Conservation (phyloP, 2,797 vertebrate genomes). For the Danio kyathit region DNA sequence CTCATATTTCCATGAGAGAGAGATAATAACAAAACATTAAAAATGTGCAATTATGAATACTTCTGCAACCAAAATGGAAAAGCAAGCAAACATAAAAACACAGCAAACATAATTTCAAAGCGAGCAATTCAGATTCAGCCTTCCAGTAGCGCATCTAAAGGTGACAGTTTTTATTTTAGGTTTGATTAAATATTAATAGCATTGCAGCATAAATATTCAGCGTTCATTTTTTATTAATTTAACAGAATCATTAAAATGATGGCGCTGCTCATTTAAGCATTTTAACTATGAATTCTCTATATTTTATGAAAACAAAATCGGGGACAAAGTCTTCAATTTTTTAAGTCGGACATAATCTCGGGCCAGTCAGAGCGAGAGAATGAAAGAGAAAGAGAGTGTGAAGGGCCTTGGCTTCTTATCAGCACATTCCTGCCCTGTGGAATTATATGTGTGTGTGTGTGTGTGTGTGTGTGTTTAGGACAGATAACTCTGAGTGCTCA, state of each 20-base stretch:
- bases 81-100: neutral
- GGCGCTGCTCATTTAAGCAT: neutral
- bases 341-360: neutral
- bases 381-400: slow-evolving; percentile 49
- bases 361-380: slow-evolving; percentile 44
- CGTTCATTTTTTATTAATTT: neutral
- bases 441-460: slow-evolving; percentile 51
- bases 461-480: slow-evolving; percentile 52
- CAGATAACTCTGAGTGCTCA: slow-evolving; percentile 70
- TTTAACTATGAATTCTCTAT: neutral
- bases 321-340: neutral
- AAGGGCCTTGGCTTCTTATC: slow-evolving; percentile 75
- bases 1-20: no score
- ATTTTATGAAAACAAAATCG: neutral
- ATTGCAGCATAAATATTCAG: neutral
- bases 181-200: neutral
- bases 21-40: no score
- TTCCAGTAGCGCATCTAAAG: neutral
- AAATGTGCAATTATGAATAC: no score
- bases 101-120: neutral
- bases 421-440: slow-evolving; percentile 76
- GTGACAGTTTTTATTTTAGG: neutral
- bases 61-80: no score
- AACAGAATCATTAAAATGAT: neutral
- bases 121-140: neutral